Evolutionary conservation across 2,888 invertebrate genomes (phyloP), one percentile per base, ranked within the genome.

Genomic region (Herminia tarsipennalis): DNA sequence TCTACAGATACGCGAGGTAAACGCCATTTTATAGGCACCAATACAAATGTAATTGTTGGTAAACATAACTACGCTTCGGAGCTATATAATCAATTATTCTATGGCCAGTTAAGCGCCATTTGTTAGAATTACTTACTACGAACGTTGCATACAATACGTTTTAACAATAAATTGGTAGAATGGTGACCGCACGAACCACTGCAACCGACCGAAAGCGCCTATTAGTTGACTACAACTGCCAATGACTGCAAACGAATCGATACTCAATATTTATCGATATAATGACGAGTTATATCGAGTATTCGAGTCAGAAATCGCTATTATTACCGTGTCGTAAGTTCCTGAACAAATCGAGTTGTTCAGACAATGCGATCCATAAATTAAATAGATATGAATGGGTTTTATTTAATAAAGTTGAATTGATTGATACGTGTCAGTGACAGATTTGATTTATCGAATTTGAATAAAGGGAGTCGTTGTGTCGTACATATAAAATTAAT

Each of bases 261-360:
- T 73, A 73, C 66, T 75, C 60, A 65, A 56, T 75, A 75, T 78
- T 77, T 80, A 79, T 72, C 54, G 70, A 66, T 70, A 58, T 80
- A 82, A 81, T 77, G 71, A 78, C 58, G 68, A 83, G 74, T 81
- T 81, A 83, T 82, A 72, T 58, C 18, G 42, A 61, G 66, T 74
- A 74, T 78, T 75, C 75, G 70, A 77, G 78, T 76, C 80, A 72
- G 48, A 69, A 48, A 56, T 44, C 33, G 44, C 47, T 55, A 21
- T 63, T 58, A 56, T 60, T 54, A 43, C 44, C 28, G 36, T 56
- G 36, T 44, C 44, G 34, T 12, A 35, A 33, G 62, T 33, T 32
- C 45, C 40, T 44, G 43, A 62, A 56, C 41, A 35, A 43, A 39
- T 16, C 14, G 28, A 37, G 35, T 30, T 18, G 32, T 12, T 24